Evolutionary conservation across 2,797 vertebrate species (phyloP).

Genomic region (Odontamblyopus lacepedii): DNA sequence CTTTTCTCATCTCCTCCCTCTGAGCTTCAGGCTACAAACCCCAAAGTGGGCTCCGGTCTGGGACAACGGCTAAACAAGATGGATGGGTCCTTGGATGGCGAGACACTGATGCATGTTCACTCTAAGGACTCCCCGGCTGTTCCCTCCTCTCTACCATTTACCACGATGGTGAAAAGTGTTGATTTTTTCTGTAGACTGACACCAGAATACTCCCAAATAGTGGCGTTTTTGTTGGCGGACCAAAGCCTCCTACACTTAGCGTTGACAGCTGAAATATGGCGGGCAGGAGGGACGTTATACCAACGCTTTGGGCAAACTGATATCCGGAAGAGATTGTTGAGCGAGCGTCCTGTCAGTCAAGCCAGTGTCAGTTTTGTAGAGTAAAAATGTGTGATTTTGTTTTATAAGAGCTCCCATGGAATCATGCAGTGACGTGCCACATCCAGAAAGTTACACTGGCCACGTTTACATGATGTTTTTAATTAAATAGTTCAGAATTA

Average conservation of each 20-base stretch:
- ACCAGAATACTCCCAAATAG: neutral
- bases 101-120: constrained; percentile 24
- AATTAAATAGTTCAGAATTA: no score
- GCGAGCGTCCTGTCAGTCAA: neutral
- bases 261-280: constrained; percentile 1
- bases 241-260: neutral
- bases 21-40: constrained; percentile 32
- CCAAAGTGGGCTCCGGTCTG: constrained; percentile 54
- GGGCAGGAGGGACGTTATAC: neutral
- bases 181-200: neutral
- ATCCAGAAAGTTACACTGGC: no score
- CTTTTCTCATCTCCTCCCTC: constrained; percentile 7
- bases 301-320: neutral
- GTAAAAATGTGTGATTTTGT: neutral
- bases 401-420: no score
- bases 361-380: neutral
- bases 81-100: constrained; percentile 21
- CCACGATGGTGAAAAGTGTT: neutral
- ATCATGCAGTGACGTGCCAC: no score
- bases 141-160: constrained; percentile 34
- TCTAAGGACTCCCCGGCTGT: constrained; percentile 20
- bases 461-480: no score
- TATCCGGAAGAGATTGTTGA: neutral
- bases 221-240: neutral
- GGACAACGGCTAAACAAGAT: constrained; percentile 30